Percentiles rank a stretch among this genome's conserved stretches.
Conservation (phyloP, 1,140 invertebrate species). For the Apocrypta bakeri region DNA sequence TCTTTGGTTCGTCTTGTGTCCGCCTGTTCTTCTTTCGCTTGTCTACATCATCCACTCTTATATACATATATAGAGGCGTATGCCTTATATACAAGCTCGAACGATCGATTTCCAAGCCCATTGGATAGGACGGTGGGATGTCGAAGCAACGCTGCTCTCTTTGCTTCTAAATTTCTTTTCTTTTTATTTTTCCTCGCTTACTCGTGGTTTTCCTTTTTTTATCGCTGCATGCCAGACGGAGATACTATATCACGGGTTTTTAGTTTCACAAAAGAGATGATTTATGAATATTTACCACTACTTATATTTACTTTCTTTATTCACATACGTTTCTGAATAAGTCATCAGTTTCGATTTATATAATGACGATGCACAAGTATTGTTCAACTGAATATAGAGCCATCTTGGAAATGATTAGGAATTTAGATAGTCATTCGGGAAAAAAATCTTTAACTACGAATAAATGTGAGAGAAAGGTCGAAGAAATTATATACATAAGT, state of each 20-base stretch:
- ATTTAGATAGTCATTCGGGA: too few species aligned
- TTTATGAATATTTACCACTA: too few species aligned
- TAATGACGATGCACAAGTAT: too few species aligned
- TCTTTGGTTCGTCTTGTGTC: slow-evolving; percentile 33
- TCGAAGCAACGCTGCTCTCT: not conserved
- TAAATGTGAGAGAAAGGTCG: too few species aligned
- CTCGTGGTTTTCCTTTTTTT: not conserved
- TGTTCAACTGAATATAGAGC: too few species aligned
- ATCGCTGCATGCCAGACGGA: not conserved
- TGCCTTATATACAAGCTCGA: not conserved
- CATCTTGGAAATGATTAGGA: too few species aligned
- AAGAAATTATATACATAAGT: too few species aligned
- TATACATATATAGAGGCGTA: too few species aligned
- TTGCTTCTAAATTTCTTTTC: not conserved
- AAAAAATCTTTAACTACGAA: too few species aligned
- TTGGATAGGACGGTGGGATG: not conserved
- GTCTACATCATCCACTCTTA: not conserved
- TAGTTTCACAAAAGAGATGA: not conserved
- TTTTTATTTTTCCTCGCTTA: not conserved
- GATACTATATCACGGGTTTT: not conserved
- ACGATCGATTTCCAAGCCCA: not conserved
- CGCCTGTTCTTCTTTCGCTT: slow-evolving; percentile 46
- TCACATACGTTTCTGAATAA: too few species aligned
- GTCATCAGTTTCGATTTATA: too few species aligned
- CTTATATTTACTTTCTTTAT: too few species aligned